Conservation (phyloP, 1,140 invertebrate species). For the Drosophila pseudoobscura region DNA sequence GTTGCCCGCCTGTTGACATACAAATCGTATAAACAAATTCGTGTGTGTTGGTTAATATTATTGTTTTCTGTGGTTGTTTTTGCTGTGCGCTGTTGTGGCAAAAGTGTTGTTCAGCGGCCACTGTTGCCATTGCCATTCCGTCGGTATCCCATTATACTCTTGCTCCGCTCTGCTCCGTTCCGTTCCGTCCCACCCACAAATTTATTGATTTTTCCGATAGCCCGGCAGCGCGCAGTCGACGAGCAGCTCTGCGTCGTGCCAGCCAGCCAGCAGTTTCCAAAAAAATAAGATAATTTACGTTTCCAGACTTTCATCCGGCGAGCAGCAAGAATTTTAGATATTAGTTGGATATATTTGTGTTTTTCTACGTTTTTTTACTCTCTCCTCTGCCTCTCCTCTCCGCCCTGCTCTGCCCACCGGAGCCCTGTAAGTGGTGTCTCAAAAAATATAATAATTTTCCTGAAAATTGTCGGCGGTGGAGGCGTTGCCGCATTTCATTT, state of each 20-base stretch:
- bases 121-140: too few relatives aligned
- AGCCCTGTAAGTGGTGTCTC: slow-evolving; percentile 26
- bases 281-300: slow-evolving; percentile 11
- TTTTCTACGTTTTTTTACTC: slow-evolving; percentile 13
- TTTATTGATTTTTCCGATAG: slow-evolving; percentile 69
- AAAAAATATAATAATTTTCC: slow-evolving; percentile 9
- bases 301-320: slow-evolving; percentile 21
- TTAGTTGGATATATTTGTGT: slow-evolving; percentile 22
- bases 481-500: slow-evolving; percentile 37
- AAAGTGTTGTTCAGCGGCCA: too few relatives aligned
- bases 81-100: background rate
- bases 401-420: background rate
- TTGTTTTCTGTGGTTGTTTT: slow-evolving; percentile 16
- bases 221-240: slow-evolving; percentile 38
- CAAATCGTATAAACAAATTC: slow-evolving; percentile 25
- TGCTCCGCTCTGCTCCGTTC: slow-evolving; percentile 22
- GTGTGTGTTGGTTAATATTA: slow-evolving; percentile 15
- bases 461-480: background rate
- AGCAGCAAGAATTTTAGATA: slow-evolving; percentile 22
- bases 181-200: slow-evolving; percentile 20
- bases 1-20: slow-evolving; percentile 10
- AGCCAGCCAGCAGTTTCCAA: slow-evolving; percentile 1
- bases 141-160: background rate
- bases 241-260: background rate
- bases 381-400: background rate